These are phyloP conservation scores for Atrina japonica DNA, from an alignment of 2,888 invertebrate genomes.

Conservation along the genomic window DNA sequence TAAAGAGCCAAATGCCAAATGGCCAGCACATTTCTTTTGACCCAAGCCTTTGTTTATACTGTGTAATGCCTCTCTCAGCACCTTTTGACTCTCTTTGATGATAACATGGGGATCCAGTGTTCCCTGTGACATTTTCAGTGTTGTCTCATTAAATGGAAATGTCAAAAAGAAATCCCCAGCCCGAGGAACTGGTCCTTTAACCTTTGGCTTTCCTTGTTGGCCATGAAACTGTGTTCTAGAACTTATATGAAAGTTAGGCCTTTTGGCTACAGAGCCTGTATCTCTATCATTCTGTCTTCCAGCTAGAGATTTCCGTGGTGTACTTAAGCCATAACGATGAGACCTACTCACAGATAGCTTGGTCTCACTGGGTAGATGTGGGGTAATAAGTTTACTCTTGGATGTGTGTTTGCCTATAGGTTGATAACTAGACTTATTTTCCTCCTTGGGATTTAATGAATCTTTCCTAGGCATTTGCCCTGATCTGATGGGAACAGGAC, in stretches of 20 bases:
- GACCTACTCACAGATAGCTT: neutral
- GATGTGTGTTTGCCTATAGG: neutral
- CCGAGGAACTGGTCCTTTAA: constrained; percentile 56
- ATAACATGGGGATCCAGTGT: constrained; percentile 68
- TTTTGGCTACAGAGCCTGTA: neutral
- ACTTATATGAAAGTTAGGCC: constrained; percentile 24
- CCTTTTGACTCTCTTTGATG: constrained; percentile 69
- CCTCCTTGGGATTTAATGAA: neutral
- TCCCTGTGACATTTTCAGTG: constrained; percentile 57
- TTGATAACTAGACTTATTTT: neutral
- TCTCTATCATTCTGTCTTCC: constrained; percentile 4
- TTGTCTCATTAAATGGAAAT: constrained; percentile 84
- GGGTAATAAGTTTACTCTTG: neutral
- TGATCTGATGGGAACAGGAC: constrained; percentile 22
- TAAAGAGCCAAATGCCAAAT: constrained; percentile 50
- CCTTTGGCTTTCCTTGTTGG: constrained; percentile 24
- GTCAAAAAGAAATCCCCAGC: constrained; percentile 90
- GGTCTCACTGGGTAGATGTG: neutral
- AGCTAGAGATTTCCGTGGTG: constrained; percentile 2
- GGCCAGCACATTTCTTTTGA: constrained; percentile 48
- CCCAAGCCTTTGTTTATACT: constrained; percentile 49
- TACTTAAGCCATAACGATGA: neutral
- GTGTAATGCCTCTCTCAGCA: constrained; percentile 59
- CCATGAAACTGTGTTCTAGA: constrained; percentile 5
- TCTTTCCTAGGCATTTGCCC: constrained; percentile 21